Base-by-base conservation (phyloP, 1,140 invertebrate genomes). In the Daktulosphaira vitifoliae region DNA sequence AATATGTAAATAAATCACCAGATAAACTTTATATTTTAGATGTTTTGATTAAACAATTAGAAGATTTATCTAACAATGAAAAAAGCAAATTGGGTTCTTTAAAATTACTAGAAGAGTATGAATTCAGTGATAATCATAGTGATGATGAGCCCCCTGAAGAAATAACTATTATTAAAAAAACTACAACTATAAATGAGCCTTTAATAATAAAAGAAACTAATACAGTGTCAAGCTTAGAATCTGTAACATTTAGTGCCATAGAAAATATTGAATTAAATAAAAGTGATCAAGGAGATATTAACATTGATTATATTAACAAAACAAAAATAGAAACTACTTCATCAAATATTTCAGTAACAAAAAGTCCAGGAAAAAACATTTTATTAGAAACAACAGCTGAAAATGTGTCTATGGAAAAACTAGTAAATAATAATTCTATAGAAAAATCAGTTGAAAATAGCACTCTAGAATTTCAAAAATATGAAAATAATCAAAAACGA, bases 91-190 rank as follows among this genome's bases (percentile, higher is more conserved):
- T 39, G 22, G 42, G 11, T 62, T 39, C 7, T 22, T 46, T 62
- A 48, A 62, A 62, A 46, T 38, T 62, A 13, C 20, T 62, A 29
- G 42, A 62, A 26, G 26, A 33, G 8, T 62, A 62, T 62, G 42
- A 33, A 33, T 33, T 5, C 11, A 33, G 29, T 33, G 29, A 48
- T 29, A 7, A 62, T 29, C 29, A 23, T 29, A 42, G 38, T 44
- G 53, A 56, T 42, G 16, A 44, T 56, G 56, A 62, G 29, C 23
- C 56, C 25, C 56, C 56, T 15, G 26, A 48, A 33, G 56, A 62
- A 62, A 33, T 18, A 3, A 9, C 42, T 48, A 62, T 48, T 18
- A 3, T 48, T 33, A 48, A 16, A 48, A 23, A 33, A 62, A 29
- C 42, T 16, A 25, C 1, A 1, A 20, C 26, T 7, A 9, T 8